Base-by-base conservation (phyloP, 2,888 invertebrate genomes). In the Pilophorus perplexus region DNA sequence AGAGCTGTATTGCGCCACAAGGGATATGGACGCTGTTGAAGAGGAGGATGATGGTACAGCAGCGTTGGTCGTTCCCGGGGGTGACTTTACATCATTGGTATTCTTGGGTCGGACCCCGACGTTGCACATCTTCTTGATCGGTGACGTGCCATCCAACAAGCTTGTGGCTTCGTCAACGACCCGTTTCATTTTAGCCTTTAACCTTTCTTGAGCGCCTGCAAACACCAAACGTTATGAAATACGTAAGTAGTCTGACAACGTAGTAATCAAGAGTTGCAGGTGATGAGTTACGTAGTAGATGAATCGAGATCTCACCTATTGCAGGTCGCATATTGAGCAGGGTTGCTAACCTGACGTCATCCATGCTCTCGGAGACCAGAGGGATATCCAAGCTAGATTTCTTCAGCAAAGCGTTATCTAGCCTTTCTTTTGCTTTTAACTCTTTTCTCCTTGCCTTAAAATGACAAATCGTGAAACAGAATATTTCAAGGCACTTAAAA, bases 291-390 rank as follows among this genome's bases (percentile, higher is more conserved):
- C n/a, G n/a, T n/a, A n/a, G n/a, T n/a, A n/a, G n/a, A n/a, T n/a
- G n/a, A n/a, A n/a, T n/a, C n/a, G n/a, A n/a, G n/a, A n/a, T n/a
- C 48, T 48, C 8, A 72, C 71, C 70, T 57, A 62, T 67, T 20
- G 70, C 70, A 27, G 73, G 70, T 46, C 71, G 68, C 40, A 70
- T 67, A 46, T 67, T 67, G 10, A 74, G 82, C 3, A 94, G 79
- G 0, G 86, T 82, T 0, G 95, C 95, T 77, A 92, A 80, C 75
- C 85, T 85, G 60, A 83, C 81, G 75, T 96, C 95, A 68, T 92
- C 89, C 60, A 86, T 85, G 18, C 81, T 81, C 77, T 96, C 95
- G 1, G 88, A 85, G 0, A 94, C 78, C 3, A 96, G 80, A 6
- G 82, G 79, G 42, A 96, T 89, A 73, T 88, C 84, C 18, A 95